These are phyloP conservation scores for Strix aluco DNA, from an alignment of 2,113 vertebrate genomes.

Conservation along the genomic window DNA sequence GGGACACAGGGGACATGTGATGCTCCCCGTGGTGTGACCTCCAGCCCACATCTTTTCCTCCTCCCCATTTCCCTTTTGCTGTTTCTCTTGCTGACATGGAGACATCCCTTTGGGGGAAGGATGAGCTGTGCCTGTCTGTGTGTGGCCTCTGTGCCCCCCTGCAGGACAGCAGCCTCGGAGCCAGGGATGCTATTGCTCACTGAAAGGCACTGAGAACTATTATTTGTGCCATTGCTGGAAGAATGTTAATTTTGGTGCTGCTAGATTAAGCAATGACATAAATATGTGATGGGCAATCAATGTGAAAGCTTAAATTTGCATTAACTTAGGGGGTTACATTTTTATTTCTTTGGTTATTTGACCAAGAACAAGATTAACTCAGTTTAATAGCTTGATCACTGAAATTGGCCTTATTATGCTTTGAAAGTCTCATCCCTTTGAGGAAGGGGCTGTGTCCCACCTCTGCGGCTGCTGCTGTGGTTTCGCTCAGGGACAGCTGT, in stretches of 20 bases:
- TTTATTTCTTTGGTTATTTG: conserved; percentile 3
- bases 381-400: not conserved
- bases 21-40: not conserved
- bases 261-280: not conserved
- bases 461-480: not conserved
- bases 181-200: not conserved
- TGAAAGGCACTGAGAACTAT: not conserved
- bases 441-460: not conserved
- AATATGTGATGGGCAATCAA: not conserved
- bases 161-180: not conserved
- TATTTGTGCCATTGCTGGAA: not conserved
- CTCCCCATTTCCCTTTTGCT: not conserved
- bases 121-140: not conserved
- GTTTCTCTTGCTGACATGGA: not conserved
- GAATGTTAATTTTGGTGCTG: not conserved
- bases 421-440: not conserved
- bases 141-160: not conserved
- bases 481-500: not conserved
- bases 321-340: not conserved
- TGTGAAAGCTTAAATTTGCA: not conserved
- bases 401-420: not conserved
- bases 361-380: not conserved
- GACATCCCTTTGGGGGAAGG: not conserved
- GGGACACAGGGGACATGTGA: accelerated
- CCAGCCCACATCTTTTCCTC: not conserved